phyloP scores from a whole-genome alignment of 2,113 vertebrate genomes.

The Eonycteris spelaea region DNA sequence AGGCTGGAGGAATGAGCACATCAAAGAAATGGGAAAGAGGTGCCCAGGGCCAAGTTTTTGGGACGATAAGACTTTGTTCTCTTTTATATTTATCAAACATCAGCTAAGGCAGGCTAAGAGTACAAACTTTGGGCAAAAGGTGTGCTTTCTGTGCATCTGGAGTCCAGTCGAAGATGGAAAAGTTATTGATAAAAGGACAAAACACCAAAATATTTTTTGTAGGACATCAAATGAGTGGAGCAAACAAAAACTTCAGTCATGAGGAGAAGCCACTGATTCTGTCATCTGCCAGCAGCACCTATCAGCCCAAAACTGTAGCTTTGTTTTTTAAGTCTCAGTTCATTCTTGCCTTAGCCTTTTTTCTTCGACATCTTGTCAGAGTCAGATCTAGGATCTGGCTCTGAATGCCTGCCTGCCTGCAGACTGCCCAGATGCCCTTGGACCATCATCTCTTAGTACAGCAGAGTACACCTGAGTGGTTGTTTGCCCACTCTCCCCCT shows the following conservation, averaged over 20 bases:
- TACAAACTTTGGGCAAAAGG: neutral
- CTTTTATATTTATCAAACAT: neutral
- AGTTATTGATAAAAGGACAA: neutral
- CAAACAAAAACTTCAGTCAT: neutral
- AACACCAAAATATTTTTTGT: neutral
- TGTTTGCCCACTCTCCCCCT: neutral
- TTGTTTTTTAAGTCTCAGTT: neutral
- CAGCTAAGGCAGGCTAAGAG: neutral
- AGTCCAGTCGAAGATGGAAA: neutral
- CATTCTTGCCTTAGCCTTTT: neutral
- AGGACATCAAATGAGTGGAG: neutral
- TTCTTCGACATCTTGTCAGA: neutral
- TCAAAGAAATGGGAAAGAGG: neutral
- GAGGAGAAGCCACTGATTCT: neutral
- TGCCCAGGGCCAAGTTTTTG: neutral
- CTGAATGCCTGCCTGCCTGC: neutral
- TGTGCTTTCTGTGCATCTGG: neutral
- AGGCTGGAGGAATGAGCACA: neutral
- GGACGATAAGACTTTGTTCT: neutral
- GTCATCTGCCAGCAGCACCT: neutral
- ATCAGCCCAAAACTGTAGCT: neutral
- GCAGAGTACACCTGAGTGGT: neutral
- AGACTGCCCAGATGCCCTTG: neutral
- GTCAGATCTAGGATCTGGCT: neutral
- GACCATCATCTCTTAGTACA: neutral